Evolutionary conservation across 2,113 vertebrate genomes (phyloP).

Genomic region (Castor canadensis): DNA sequence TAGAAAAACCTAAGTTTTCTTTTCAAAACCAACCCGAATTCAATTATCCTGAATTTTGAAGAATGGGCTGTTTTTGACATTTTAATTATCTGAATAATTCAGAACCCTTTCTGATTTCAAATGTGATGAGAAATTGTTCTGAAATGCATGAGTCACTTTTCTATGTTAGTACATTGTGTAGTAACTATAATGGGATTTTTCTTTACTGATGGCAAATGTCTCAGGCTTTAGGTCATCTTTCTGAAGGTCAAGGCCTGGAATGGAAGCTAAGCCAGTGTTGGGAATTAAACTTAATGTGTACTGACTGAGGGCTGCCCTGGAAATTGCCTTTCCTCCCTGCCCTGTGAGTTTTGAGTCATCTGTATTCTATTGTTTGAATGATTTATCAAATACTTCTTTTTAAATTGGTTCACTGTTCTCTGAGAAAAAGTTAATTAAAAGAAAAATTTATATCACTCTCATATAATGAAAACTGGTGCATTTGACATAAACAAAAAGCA

Average conservation of each 20-base stretch:
- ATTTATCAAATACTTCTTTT: conserved; percentile 45
- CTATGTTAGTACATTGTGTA: conserved; percentile 23
- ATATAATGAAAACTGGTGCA: conserved; percentile 1
- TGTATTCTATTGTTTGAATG: neutral
- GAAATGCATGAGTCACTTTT: conserved; percentile 43
- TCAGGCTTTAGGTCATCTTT: conserved; percentile 36
- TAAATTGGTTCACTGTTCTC: conserved; percentile 40
- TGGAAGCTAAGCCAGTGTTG: neutral
- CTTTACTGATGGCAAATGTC: conserved; percentile 30
- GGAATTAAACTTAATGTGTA: conserved; percentile 26
- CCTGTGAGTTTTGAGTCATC: neutral
- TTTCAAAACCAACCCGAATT: conserved; percentile 1
- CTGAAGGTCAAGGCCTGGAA: conserved; percentile 36
- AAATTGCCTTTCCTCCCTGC: neutral
- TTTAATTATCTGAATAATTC: conserved; percentile 54
- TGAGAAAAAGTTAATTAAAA: conserved; percentile 43
- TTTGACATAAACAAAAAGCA: conserved; percentile 37
- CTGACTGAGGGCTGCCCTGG: neutral
- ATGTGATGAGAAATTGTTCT: conserved; percentile 45
- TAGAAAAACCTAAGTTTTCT: neutral
- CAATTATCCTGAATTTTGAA: conserved; percentile 48
- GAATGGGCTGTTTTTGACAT: conserved; percentile 32
- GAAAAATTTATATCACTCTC: conserved; percentile 30
- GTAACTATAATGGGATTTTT: conserved; percentile 51
- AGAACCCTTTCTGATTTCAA: conserved; percentile 44